Evolutionary conservation across 2,797 vertebrate genomes (phyloP), one percentile per base, ranked within the genome.

Genomic region (Otus scops): DNA sequence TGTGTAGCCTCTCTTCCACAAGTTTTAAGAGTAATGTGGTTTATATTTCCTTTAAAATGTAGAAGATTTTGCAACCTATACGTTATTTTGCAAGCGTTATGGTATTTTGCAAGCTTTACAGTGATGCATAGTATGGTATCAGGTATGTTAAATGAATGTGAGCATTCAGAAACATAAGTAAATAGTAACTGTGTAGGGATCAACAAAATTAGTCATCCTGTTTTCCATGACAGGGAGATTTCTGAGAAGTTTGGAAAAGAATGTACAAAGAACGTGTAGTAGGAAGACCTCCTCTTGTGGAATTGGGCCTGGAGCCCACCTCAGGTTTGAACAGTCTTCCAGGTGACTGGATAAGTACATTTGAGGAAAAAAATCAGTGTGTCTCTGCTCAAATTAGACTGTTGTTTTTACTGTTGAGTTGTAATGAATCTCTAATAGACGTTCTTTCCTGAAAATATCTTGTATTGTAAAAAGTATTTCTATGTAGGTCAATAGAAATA

Each of bases 41-140:
- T 97, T 90, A 60, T 87, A 82, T 78, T 91, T 65, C 67, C 83
- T 97, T 97, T 93, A 93, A 96, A 96, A 92, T 48, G 64, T 64
- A 57, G 70, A 91, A 81, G 69, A 82, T 63, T 96, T 97, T 97
- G 88, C 89, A 96, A 96, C 48, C 56, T 93, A 20, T 61, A 78
- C 18, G 10, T 89, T 91, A 43, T 43, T 41, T 41, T 41, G 39
- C 39, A 41, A 41, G 39, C 15, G 15, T 41, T 41, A 41, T 41
- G 39, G 39, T 41, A 41, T 41, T 43, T 18, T 43, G 41, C 41
- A 43, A 94, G 86, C 63, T 78, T 88, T 79, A 34, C n/a, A 60
- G 39, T 59, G 53, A 80, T 50, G 32, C 38, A n/a, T 82, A 85
- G 23, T 85, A 32, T 54, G 10, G 27, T 71, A 48, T 48, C 24